Percentiles rank a stretch among this genome's conserved stretches.
These are phyloP conservation scores for Perodicticus potto DNA, from an alignment of 2,797 vertebrate genomes.

Conservation along the genomic window DNA sequence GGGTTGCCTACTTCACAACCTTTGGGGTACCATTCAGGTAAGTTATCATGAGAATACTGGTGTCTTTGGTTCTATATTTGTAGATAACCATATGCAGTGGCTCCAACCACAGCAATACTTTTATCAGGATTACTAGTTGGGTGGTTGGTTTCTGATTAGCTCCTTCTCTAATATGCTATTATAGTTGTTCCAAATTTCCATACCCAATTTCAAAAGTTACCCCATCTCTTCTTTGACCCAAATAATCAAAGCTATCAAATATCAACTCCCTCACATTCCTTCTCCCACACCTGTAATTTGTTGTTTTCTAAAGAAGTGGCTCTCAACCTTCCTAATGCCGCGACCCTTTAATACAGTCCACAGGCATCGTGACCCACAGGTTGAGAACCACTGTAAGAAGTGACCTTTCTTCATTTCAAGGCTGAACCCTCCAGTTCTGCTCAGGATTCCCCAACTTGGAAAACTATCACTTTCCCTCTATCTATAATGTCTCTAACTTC, in stretches of 20 bases:
- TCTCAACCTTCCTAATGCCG: too few species aligned
- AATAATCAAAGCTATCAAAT: neutral
- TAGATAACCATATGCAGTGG: neutral
- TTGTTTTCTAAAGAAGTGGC: neutral
- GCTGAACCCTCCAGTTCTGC: neutral
- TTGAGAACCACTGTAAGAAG: too few species aligned
- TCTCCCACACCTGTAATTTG: neutral
- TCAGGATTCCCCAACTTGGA: neutral
- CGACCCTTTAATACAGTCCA: too few species aligned
- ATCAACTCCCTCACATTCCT: neutral
- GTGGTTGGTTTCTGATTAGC: neutral
- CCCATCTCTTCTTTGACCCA: neutral
- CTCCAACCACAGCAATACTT: neutral
- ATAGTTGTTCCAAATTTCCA: neutral
- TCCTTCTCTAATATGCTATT: neutral
- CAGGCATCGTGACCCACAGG: too few species aligned
- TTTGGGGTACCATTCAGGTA: neutral
- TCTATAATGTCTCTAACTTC: neutral
- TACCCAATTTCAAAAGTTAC: neutral
- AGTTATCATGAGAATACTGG: neutral
- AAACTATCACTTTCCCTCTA: neutral
- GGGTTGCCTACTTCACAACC: neutral
- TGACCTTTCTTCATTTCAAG: neutral
- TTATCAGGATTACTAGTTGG: neutral
- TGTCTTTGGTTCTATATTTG: neutral